Evolutionary conservation across 2,113 vertebrate species (phyloP).

Genomic region (Hypocryptadius cinnamomeus): DNA sequence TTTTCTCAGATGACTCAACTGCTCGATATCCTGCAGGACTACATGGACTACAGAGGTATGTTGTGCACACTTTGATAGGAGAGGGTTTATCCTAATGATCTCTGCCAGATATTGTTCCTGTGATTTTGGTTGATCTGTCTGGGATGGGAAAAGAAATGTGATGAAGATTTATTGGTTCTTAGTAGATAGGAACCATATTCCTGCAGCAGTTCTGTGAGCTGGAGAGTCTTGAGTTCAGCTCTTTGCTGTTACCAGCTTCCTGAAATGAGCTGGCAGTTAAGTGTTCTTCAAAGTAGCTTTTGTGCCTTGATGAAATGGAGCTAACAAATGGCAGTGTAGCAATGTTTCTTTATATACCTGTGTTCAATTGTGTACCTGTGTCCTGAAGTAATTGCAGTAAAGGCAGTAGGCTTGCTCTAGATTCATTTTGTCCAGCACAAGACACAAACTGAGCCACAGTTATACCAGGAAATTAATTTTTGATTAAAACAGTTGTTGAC

Average conservation of each 20-base stretch:
- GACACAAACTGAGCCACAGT: neutral
- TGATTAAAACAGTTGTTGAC: slow-evolving; percentile 22
- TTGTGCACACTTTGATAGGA: neutral
- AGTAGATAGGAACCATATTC: neutral
- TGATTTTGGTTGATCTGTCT: neutral
- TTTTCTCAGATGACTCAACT: slow-evolving; percentile 95
- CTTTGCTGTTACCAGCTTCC: neutral
- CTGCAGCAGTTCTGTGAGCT: neutral
- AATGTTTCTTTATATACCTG: neutral
- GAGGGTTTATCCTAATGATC: neutral
- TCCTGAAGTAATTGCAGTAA: neutral
- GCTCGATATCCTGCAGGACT: slow-evolving; percentile 92
- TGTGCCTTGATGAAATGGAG: neutral
- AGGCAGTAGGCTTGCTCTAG: neutral
- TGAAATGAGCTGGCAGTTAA: neutral
- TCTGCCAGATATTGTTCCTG: neutral
- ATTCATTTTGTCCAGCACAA: neutral
- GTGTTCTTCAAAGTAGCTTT: neutral
- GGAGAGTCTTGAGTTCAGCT: neutral
- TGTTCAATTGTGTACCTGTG: neutral
- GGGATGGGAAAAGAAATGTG: neutral
- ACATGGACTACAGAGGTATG: slow-evolving; percentile 87
- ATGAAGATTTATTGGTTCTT: neutral
- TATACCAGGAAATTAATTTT: slow-evolving; percentile 6
- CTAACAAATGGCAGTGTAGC: neutral